phyloP scores from a whole-genome alignment of 2,797 vertebrate genomes.

The Hapalemur alaotrensis region DNA sequence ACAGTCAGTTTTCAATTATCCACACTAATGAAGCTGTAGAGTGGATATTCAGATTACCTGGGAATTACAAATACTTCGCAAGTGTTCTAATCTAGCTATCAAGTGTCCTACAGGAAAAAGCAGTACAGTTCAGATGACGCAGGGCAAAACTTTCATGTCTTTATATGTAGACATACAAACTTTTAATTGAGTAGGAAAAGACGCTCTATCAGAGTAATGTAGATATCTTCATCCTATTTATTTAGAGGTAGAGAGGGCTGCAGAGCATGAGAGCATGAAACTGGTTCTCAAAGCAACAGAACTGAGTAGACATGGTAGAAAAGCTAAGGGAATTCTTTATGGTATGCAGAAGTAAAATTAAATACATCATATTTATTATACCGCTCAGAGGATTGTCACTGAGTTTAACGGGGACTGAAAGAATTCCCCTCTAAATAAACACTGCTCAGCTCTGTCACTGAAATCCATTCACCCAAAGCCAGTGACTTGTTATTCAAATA shows the following conservation, averaged over 20 bases:
- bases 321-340: background rate
- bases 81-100: background rate
- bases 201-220: background rate
- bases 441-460: background rate
- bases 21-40: background rate
- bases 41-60: background rate
- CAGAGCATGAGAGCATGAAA: background rate
- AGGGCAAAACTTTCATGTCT: background rate
- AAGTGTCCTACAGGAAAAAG: background rate
- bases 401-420: background rate
- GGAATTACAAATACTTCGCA: background rate
- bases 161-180: background rate
- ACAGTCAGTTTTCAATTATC: background rate
- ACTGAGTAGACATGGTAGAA: background rate
- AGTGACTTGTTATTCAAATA: background rate
- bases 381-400: background rate
- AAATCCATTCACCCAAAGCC: background rate
- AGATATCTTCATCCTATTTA: background rate
- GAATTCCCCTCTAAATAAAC: slow-evolving; percentile 1
- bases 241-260: background rate
- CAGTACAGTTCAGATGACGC: background rate
- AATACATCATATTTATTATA: background rate
- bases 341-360: background rate
- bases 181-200: background rate
- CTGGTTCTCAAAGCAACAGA: background rate